A percentile compares a stretch with the other conserved stretches of the same genome.
Evolutionary conservation across 2,113 vertebrate species (phyloP).

Genomic region (Genyomyrus donnyi): DNA sequence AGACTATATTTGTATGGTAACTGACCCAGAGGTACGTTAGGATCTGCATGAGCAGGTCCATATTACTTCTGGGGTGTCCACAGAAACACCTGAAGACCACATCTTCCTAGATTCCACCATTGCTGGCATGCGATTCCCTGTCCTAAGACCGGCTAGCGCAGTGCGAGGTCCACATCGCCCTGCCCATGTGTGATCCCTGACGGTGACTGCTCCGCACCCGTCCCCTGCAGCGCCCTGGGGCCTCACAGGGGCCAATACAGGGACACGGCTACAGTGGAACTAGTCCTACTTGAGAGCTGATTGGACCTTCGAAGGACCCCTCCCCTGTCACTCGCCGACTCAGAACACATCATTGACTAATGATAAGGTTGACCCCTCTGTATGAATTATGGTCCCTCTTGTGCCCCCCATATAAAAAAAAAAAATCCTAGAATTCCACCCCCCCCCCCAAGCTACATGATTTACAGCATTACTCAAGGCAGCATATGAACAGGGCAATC

Average conservation of each 20-base stretch:
- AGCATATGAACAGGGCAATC: background rate
- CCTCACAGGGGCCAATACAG: background rate
- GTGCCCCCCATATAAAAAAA: background rate
- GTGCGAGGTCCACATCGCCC: background rate
- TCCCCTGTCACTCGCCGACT: background rate
- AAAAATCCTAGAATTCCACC: background rate
- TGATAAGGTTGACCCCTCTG: background rate
- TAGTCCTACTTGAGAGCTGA: background rate
- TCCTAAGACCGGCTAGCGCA: background rate
- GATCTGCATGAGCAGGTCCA: slow-evolving; percentile 2
- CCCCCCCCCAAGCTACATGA: background rate
- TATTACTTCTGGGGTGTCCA: slow-evolving; percentile 15
- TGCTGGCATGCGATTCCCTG: background rate
- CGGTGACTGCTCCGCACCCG: background rate
- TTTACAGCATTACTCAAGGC: background rate
- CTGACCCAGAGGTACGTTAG: background rate
- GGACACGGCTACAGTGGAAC: background rate
- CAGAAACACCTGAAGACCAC: slow-evolving; percentile 18
- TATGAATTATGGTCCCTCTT: background rate
- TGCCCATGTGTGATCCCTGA: background rate
- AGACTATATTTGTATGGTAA: background rate
- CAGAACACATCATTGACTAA: background rate
- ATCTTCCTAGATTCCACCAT: background rate
- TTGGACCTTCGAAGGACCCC: background rate
- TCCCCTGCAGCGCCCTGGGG: background rate